Conservation (phyloP, 1,140 invertebrate species). For the Dendroctonus ponderosae region DNA sequence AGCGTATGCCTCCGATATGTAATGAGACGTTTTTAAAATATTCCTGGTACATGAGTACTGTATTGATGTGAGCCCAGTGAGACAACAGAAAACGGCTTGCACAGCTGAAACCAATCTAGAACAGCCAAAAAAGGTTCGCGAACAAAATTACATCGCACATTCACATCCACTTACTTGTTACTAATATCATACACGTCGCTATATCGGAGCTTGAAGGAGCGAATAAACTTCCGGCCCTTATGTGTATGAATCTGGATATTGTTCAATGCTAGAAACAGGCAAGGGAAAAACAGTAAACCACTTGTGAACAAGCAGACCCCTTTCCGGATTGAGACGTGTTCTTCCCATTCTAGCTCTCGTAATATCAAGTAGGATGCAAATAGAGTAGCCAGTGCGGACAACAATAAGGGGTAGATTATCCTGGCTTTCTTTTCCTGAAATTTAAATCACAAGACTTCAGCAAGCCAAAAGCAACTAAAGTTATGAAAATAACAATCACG, state of each 20-base stretch:
- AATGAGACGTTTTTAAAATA: conserved; percentile 64
- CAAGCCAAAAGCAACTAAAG: no score
- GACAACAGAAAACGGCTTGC: conserved; percentile 63
- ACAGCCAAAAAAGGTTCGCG: conserved; percentile 29
- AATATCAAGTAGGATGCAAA: conserved; percentile 37
- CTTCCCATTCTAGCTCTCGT: conserved; percentile 41
- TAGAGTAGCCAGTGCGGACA: conserved; percentile 34
- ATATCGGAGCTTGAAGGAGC: conserved; percentile 60
- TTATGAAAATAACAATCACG: no score
- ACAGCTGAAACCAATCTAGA: conserved; percentile 65
- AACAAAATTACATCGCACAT: not conserved
- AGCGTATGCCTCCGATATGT: conserved; percentile 69
- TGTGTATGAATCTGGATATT: conserved; percentile 58
- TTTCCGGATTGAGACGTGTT: conserved; percentile 56
- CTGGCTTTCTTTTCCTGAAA: conserved; percentile 37
- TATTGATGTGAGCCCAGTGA: conserved; percentile 63
- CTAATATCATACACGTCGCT: conserved; percentile 67
- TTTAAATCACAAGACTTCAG: no score
- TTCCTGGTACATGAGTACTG: conserved; percentile 63
- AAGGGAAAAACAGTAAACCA: conserved; percentile 64
- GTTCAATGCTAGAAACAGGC: conserved; percentile 61
- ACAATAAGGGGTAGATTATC: conserved; percentile 29
- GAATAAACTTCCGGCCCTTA: conserved; percentile 56
- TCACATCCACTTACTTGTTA: conserved; percentile 62
- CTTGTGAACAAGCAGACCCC: conserved; percentile 58